Conservation (phyloP, 2,888 invertebrate genomes). For the Ferdinandea cuprea region DNA sequence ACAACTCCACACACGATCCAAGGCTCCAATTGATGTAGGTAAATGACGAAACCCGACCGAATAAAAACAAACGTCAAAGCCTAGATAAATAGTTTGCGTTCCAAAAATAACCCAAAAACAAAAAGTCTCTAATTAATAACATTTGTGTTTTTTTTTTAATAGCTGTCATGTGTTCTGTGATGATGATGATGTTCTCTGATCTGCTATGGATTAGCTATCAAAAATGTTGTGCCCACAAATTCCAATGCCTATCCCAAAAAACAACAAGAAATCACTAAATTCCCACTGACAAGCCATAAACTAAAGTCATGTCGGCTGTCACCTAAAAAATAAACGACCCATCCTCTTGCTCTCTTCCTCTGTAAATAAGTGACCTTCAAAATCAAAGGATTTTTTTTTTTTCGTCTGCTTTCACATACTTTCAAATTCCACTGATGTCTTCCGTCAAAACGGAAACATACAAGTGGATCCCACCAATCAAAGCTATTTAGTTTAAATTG, state of each 20-base stretch:
- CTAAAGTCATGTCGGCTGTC: conserved; percentile 68
- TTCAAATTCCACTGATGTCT: conserved; percentile 26
- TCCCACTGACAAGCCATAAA: conserved; percentile 53
- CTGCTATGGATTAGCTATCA: background rate
- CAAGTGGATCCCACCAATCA: background rate
- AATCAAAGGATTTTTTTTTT: background rate
- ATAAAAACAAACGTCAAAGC: too few species aligned
- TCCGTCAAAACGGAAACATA: conserved; percentile 41
- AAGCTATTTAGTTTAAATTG: conserved; percentile 12
- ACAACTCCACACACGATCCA: too few species aligned
- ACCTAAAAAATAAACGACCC: conserved; percentile 3
- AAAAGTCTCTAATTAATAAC: too few species aligned
- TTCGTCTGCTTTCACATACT: too few species aligned
- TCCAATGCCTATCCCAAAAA: conserved; percentile 14
- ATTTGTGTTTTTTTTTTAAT: too few species aligned
- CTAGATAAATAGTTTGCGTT: too few species aligned
- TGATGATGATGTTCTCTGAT: conserved; percentile 22
- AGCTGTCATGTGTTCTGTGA: too few species aligned
- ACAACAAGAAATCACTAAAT: conserved; percentile 21
- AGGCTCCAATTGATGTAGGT: too few species aligned
- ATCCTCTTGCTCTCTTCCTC: too few species aligned
- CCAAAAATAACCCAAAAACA: too few species aligned
- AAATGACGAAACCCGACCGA: too few species aligned
- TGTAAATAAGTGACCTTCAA: conserved; percentile 54
- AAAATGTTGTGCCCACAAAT: conserved; percentile 30